These are phyloP conservation scores for Chloroclysta siterata DNA, from an alignment of 2,888 invertebrate genomes.

Conservation along the genomic window DNA sequence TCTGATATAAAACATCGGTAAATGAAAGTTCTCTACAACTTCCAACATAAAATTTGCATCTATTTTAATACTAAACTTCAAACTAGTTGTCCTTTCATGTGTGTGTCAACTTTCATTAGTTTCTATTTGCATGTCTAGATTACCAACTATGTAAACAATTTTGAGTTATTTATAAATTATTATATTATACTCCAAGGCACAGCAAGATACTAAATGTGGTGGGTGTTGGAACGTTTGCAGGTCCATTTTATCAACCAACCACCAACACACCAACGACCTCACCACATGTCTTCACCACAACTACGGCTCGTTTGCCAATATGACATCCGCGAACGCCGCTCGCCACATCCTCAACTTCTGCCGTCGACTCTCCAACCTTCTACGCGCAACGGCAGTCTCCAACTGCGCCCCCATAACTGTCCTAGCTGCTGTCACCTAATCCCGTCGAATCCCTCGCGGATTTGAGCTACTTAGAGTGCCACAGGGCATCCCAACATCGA, in stretches of 20 bases:
- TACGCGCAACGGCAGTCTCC: conserved; percentile 75
- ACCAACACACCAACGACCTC: conserved; percentile 84
- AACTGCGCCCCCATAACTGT: conserved; percentile 69
- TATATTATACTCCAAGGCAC: conserved; percentile 38
- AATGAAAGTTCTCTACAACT: conserved; percentile 5
- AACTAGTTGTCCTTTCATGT: conserved; percentile 3
- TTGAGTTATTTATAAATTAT: conserved; percentile 25
- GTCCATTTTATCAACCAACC: conserved; percentile 85
- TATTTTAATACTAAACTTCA: conserved; percentile 6
- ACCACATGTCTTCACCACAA: conserved; percentile 84
- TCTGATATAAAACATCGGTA: conserved; percentile 19
- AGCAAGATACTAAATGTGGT: conserved; percentile 80
- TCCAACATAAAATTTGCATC: conserved; percentile 9
- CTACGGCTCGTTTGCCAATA: conserved; percentile 79
- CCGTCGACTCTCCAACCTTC: conserved; percentile 77
- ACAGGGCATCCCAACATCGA: conserved; percentile 55
- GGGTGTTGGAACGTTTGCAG: conserved; percentile 86
- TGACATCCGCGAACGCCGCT: conserved; percentile 78
- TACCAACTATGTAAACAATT: conserved; percentile 32
- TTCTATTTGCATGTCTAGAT: conserved; percentile 21
- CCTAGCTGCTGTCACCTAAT: conserved; percentile 78
- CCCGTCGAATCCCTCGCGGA: conserved; percentile 45
- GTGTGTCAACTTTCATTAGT: conserved; percentile 6
- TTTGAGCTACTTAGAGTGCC: conserved; percentile 32
- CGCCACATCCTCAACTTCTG: conserved; percentile 71